Evolutionary conservation across 2,797 vertebrate species (phyloP).

Genomic region (Sebastiscus tertius): DNA sequence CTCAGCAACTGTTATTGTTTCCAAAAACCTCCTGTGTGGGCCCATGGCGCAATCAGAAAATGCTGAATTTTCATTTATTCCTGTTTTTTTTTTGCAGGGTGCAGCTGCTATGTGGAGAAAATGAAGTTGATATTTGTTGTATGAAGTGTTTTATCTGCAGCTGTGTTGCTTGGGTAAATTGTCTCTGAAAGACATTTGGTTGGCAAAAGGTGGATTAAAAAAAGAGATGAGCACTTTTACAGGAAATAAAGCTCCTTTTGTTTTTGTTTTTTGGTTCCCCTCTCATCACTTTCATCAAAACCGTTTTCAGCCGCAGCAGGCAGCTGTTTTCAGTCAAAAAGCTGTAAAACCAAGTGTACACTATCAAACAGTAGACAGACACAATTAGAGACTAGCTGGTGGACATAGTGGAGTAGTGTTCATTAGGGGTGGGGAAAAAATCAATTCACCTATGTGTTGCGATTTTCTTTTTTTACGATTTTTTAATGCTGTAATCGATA

Average conservation of each 20-base stretch:
- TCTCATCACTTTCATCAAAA: neutral
- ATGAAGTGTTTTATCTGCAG: constrained; percentile 5
- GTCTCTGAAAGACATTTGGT: neutral
- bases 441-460: rapidly evolving
- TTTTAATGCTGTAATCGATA: no score
- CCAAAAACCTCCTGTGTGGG: constrained; percentile 18
- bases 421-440: no score
- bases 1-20: constrained; percentile 36
- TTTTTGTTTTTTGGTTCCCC: neutral
- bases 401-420: neutral
- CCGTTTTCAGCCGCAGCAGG: neutral
- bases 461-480: no score
- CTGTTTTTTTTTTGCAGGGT: neutral
- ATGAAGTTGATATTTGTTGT: neutral
- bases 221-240: neutral
- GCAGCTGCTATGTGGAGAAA: constrained; percentile 5
- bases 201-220: neutral
- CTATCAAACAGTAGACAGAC: neutral
- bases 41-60: constrained; percentile 13
- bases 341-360: neutral
- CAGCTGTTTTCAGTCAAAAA: neutral
- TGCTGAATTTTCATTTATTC: neutral
- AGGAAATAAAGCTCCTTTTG: neutral
- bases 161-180: neutral
- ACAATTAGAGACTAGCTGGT: neutral